These are phyloP conservation scores for Siniperca chuatsi DNA, from an alignment of 2,113 vertebrate genomes.

Conservation along the genomic window DNA sequence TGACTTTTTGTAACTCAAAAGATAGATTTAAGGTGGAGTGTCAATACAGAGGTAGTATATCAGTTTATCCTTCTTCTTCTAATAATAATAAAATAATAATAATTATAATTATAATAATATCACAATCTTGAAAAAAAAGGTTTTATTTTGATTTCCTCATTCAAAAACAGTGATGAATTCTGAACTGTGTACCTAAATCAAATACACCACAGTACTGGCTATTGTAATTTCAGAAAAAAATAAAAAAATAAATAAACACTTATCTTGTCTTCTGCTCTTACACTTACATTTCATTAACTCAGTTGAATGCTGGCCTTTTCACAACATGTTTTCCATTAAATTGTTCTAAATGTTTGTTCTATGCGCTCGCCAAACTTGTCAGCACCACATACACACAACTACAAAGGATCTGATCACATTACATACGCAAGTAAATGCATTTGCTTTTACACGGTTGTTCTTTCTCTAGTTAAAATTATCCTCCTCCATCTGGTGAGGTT, in stretches of 20 bases:
- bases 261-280: neutral
- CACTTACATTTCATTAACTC: neutral
- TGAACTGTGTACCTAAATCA: neutral
- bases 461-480: slow-evolving; percentile 52
- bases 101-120: too few relatives aligned
- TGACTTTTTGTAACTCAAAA: neutral
- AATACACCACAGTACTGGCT: neutral
- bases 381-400: neutral
- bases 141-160: neutral
- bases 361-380: slow-evolving; percentile 17
- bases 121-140: neutral
- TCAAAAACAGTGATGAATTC: neutral
- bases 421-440: slow-evolving; percentile 10
- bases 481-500: slow-evolving; percentile 44
- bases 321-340: slow-evolving; percentile 12
- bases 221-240: neutral
- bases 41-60: neutral
- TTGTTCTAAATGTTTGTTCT: neutral
- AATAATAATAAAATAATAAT: too few relatives aligned
- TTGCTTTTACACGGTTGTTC: slow-evolving; percentile 29
- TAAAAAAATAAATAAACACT: neutral
- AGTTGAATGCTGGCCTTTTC: neutral
- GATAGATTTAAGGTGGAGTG: neutral
- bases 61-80: neutral
- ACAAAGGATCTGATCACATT: slow-evolving; percentile 2